Conservation (phyloP, 2,888 invertebrate genomes). For the Eurois occulta region DNA sequence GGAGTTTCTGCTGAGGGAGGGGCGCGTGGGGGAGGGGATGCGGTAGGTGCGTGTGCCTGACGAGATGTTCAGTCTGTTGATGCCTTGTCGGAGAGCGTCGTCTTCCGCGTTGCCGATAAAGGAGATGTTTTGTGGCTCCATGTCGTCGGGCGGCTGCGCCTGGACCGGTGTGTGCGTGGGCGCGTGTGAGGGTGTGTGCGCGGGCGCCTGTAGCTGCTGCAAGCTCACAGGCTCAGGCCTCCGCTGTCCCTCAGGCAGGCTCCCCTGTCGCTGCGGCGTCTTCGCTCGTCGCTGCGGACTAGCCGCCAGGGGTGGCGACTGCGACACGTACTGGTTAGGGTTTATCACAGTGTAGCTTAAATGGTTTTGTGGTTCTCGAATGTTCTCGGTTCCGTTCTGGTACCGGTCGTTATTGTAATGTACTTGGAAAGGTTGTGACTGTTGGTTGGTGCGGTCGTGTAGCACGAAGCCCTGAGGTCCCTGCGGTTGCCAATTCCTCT, state of each 20-base stretch:
- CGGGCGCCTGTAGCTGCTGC: constrained; percentile 87
- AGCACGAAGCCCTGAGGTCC: constrained; percentile 92
- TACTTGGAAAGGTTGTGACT: constrained; percentile 81
- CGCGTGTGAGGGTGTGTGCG: constrained; percentile 66
- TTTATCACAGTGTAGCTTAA: constrained; percentile 91
- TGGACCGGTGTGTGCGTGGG: constrained; percentile 74
- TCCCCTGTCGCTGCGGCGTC: constrained; percentile 91
- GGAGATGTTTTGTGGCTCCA: constrained; percentile 98
- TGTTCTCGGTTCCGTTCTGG: constrained; percentile 92
- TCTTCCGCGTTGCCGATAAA: constrained; percentile 94
- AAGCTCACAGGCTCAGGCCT: constrained; percentile 85
- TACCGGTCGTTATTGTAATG: constrained; percentile 88
- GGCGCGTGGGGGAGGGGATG: constrained; percentile 96
- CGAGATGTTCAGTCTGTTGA: constrained; percentile 95
- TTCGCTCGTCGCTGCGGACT: constrained; percentile 78
- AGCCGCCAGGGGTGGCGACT: constrained; percentile 89
- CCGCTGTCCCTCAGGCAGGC: constrained; percentile 79
- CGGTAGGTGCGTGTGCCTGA: constrained; percentile 97
- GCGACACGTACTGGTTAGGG: constrained; percentile 90
- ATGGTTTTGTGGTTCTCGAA: constrained; percentile 88
- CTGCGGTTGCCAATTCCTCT: constrained; percentile 86
- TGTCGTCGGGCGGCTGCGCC: constrained; percentile 93
- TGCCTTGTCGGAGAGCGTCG: constrained; percentile 91
- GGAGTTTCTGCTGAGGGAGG: constrained; percentile 92
- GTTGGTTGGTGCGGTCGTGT: constrained; percentile 88